Percentiles rank a stretch among this genome's conserved stretches.
Conservation (phyloP, 2,113 vertebrate genomes). For the Orcinus orca region DNA sequence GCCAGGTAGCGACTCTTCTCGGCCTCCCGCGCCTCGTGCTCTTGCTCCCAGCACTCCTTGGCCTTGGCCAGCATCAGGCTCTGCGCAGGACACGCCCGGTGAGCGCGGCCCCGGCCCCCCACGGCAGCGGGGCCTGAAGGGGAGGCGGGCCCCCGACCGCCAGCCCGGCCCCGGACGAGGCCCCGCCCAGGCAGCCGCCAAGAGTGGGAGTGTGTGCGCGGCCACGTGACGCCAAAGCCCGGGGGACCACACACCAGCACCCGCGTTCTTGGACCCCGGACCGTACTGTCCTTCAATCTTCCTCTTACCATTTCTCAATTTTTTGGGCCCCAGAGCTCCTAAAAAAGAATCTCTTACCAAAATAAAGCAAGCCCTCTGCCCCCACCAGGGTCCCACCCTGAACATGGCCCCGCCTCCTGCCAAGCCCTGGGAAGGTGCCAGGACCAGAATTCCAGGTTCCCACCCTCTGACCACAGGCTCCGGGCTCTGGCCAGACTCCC, state of each 20-base stretch:
- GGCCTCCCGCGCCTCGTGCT: conserved; percentile 88
- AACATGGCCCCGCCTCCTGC: neutral
- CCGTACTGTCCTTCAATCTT: too few relatives aligned
- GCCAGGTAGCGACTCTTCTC: conserved; percentile 91
- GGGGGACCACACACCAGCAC: fast-evolving
- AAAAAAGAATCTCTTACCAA: neutral
- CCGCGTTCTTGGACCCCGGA: fast-evolving
- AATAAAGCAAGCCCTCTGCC: neutral
- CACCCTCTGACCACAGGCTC: neutral
- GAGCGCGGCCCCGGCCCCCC: neutral
- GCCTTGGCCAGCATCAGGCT: conserved; percentile 97
- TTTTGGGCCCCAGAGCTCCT: neutral
- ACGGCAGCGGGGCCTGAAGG: neutral
- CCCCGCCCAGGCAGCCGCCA: fast-evolving
- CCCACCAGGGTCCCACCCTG: too few relatives aligned
- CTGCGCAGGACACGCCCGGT: conserved; percentile 70
- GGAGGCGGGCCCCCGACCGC: neutral
- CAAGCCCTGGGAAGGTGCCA: neutral
- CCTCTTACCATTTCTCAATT: neutral
- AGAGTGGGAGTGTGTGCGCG: fast-evolving
- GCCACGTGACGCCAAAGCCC: fast-evolving
- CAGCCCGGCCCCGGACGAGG: too few relatives aligned
- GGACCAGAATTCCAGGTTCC: neutral
- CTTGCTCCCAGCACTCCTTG: conserved; percentile 93
- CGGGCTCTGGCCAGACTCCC: fast-evolving